These are phyloP conservation scores for Paramormyrops hopkinsi DNA, from an alignment of 2,797 vertebrate species.

Conservation along the genomic window DNA sequence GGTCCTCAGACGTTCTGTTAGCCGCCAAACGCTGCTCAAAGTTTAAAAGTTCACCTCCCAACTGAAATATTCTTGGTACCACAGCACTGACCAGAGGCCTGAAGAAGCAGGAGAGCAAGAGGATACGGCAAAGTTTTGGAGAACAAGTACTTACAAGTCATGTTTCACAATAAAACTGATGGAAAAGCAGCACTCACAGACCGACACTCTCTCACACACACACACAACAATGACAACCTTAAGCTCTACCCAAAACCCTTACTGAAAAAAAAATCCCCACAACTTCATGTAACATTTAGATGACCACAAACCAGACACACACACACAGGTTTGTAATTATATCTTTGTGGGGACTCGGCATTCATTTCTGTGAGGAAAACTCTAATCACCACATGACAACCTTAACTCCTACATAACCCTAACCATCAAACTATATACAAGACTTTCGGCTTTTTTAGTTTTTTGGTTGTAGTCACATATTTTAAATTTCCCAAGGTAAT, in stretches of 20 bases:
- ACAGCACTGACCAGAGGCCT: not conserved
- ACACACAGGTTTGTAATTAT: not conserved
- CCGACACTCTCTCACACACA: not conserved
- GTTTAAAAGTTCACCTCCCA: not conserved
- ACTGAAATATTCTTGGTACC: not conserved
- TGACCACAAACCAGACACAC: not conserved
- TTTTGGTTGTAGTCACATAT: not conserved
- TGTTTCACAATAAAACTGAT: not conserved
- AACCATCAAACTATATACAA: not conserved
- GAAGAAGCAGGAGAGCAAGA: not conserved
- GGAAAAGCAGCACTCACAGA: not conserved
- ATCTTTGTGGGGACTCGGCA: not conserved
- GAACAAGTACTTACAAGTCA: not conserved
- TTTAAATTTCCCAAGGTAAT: not conserved
- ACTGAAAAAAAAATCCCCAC: not conserved
- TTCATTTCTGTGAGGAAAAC: not conserved
- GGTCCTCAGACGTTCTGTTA: not conserved
- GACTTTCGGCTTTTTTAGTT: not conserved
- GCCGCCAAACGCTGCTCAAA: not conserved
- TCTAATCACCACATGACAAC: not conserved
- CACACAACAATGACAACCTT: not conserved
- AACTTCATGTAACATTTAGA: not conserved
- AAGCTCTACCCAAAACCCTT: not conserved
- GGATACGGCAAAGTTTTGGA: not conserved
- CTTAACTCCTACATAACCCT: not conserved